Base-by-base conservation (phyloP, 1,140 invertebrate genomes). In the Diorhabda carinulata region DNA sequence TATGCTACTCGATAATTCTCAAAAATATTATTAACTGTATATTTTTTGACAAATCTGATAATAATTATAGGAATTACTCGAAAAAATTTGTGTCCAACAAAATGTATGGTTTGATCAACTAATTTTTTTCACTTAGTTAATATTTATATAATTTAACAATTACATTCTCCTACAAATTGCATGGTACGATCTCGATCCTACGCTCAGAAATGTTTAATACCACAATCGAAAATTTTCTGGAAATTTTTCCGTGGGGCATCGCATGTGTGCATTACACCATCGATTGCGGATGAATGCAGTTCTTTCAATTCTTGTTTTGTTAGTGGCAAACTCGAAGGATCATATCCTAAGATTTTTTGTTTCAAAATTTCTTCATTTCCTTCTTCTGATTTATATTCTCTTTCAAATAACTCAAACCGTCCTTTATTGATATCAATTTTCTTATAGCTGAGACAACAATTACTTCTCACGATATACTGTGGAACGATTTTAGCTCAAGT, bases 221-320 rank as follows among this genome's bases (percentile, higher is more conserved):
- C 47, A 52, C 47, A 52, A 52, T 60, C 58, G 9, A 61, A 8
- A 61, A 61, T 61, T 61, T 61, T 61, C 61, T 42, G 61, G 42
- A 7, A 61, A 40, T 61, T 61, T 61, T 43, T 43, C 61, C 42
- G 61, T 61, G 61, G 61, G 61, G 8, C 42, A 43, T 42, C 61
- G 61, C 61, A 61, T 61, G 61, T 61, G 61, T 61, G 61, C 61
- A 61, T 43, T 43, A 61, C 61, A 61, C 61, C 61, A 61, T 61
- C 41, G 40, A 61, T 61, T 43, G 61, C 40, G 9, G 61, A 61
- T 61, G 61, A 61, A 6, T 43, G 42, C 41, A 6, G 45, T 2
- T 52, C 45, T 52, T 52, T 2, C 45, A 61, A 61, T 61, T 61
- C 61, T 61, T 61, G 61, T 61, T 61, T 61, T 61, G 61, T 61